Evolutionary conservation across 2,797 vertebrate species (phyloP).

Genomic region (Neoniphon sammara): DNA sequence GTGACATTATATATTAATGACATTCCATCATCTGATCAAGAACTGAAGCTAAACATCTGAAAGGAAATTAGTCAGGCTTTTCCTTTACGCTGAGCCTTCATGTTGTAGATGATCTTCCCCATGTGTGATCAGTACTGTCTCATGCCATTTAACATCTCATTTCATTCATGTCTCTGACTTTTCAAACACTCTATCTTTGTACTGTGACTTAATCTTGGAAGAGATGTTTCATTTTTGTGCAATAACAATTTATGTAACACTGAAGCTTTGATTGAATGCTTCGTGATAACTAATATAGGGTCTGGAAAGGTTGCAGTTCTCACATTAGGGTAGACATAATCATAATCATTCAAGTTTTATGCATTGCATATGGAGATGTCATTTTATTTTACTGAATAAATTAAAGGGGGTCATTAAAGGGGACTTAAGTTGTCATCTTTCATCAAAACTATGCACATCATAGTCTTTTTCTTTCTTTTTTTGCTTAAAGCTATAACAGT

Average conservation of each 20-base stretch:
- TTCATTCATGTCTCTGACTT: neutral
- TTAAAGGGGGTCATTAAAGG: neutral
- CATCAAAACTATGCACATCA: neutral
- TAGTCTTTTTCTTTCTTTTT: neutral
- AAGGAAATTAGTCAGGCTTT: neutral
- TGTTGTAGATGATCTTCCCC: neutral
- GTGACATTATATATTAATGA: too few relatives aligned
- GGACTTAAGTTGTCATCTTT: neutral
- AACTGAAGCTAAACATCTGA: neutral
- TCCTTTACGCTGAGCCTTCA: neutral
- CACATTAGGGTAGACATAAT: slow-evolving; percentile 6
- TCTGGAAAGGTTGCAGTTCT: slow-evolving; percentile 38
- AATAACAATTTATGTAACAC: slow-evolving; percentile 27
- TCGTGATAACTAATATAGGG: slow-evolving; percentile 30
- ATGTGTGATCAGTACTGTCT: neutral
- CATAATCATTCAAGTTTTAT: slow-evolving; percentile 6
- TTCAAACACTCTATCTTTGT: neutral
- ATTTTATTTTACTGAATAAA: slow-evolving; percentile 17
- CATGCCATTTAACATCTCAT: neutral
- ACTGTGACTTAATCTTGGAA: neutral
- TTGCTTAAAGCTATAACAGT: neutral
- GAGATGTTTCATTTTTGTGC: slow-evolving; percentile 21
- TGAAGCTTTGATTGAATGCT: slow-evolving; percentile 37
- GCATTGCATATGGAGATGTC: slow-evolving; percentile 27
- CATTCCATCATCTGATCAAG: too few relatives aligned